phyloP scores from a whole-genome alignment of 2,113 vertebrate species.

The Marcusenius ussheri region DNA sequence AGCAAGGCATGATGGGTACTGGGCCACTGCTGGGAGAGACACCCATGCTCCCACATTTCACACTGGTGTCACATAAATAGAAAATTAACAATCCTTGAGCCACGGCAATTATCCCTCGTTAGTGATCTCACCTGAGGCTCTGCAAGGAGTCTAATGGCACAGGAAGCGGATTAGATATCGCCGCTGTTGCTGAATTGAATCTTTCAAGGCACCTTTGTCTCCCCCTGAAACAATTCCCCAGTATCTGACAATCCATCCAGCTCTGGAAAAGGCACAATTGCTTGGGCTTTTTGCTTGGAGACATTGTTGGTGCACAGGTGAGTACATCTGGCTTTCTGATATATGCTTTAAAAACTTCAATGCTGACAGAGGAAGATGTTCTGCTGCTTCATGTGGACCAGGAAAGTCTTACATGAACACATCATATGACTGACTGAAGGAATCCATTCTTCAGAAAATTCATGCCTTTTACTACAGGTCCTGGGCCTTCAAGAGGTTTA shows the following conservation, averaged over 20 bases:
- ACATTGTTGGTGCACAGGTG: not conserved
- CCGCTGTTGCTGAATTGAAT: slow-evolving; percentile 34
- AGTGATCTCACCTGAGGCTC: slow-evolving; percentile 45
- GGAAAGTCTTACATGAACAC: not conserved
- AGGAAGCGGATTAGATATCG: slow-evolving; percentile 52
- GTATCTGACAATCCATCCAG: slow-evolving; percentile 45
- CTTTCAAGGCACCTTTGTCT: slow-evolving; percentile 41
- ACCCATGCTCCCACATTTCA: slow-evolving; percentile 27
- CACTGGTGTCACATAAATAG: slow-evolving; percentile 54
- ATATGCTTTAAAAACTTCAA: not conserved
- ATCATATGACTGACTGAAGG: not conserved
- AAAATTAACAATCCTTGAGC: slow-evolving; percentile 71
- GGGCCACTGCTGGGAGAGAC: not conserved
- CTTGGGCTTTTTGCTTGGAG: slow-evolving; percentile 3
- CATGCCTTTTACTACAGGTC: not conserved
- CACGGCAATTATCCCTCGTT: slow-evolving; percentile 66
- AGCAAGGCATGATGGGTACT: not conserved
- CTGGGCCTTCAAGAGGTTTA: not conserved
- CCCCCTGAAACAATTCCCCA: slow-evolving; percentile 22
- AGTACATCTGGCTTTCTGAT: slow-evolving; percentile 19
- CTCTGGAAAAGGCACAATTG: slow-evolving; percentile 54
- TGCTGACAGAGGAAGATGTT: not conserved
- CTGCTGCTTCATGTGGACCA: not conserved
- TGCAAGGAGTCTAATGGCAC: slow-evolving; percentile 47
- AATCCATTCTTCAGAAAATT: not conserved